Evolutionary conservation across 2,888 invertebrate species (phyloP).

Genomic region (Osmoderma eremita): DNA sequence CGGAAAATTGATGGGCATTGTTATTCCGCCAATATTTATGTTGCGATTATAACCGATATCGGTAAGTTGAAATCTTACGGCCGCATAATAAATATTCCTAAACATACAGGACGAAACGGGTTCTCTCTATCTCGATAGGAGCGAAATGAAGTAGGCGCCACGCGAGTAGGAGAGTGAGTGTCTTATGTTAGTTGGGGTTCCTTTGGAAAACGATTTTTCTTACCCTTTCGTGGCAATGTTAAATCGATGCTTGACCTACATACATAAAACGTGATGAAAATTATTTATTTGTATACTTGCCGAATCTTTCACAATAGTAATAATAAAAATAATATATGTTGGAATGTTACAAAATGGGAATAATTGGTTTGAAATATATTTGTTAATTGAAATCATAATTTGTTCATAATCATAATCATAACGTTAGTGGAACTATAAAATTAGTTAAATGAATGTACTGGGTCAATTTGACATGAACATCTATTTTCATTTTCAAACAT

Average conservation of each 20-base stretch:
- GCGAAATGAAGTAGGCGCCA: not conserved
- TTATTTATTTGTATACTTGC: too few species aligned
- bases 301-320: too few species aligned
- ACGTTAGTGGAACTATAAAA: too few species aligned
- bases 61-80: constrained; percentile 6
- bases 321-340: too few species aligned
- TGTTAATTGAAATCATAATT: too few species aligned
- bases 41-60: constrained; percentile 14
- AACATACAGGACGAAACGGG: not conserved
- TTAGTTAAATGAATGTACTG: too few species aligned
- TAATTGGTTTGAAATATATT: too few species aligned
- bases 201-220: not conserved
- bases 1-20: constrained; percentile 22
- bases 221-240: not conserved
- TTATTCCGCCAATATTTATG: constrained; percentile 24
- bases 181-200: not conserved
- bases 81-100: constrained; percentile 7
- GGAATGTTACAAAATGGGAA: too few species aligned
- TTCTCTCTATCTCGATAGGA: not conserved
- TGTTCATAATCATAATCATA: too few species aligned
- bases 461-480: too few species aligned
- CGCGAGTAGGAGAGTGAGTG: not conserved
- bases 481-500: too few species aligned
- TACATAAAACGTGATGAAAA: too few species aligned
- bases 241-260: constrained; percentile 7